These are phyloP conservation scores for Porites cylindrica DNA, from an alignment of 92 coral and sea anemone species.

Conservation along the genomic window DNA sequence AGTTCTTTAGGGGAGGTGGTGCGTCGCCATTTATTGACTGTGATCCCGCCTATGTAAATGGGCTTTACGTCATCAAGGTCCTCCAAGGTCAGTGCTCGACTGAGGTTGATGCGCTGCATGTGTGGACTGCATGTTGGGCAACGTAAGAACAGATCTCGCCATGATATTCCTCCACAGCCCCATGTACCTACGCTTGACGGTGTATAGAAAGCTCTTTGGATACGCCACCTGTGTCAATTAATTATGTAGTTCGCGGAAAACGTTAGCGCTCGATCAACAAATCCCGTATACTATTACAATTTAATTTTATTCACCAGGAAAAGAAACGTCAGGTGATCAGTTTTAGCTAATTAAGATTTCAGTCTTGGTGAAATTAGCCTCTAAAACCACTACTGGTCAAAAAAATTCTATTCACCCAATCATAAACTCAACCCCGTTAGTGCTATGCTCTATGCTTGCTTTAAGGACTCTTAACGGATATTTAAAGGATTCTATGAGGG, in stretches of 20 bases:
- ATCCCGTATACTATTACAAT: too few relatives aligned
- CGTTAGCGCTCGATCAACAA: too few relatives aligned
- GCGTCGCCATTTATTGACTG: conserved; percentile 75
- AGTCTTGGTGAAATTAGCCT: too few relatives aligned
- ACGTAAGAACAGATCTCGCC: conserved; percentile 63
- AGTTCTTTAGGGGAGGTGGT: conserved; percentile 23
- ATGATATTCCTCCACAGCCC: conserved; percentile 61
- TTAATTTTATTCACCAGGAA: too few relatives aligned
- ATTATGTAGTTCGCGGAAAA: neutral
- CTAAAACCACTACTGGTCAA: too few relatives aligned
- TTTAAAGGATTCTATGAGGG: too few relatives aligned
- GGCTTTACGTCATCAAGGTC: conserved; percentile 80
- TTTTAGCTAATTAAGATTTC: too few relatives aligned
- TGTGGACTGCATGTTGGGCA: conserved; percentile 12
- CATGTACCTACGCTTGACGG: conserved; percentile 62
- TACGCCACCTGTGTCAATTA: conserved; percentile 49
- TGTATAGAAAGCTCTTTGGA: conserved; percentile 72
- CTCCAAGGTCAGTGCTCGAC: conserved; percentile 69
- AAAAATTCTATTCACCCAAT: too few relatives aligned
- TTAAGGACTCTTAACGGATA: too few relatives aligned
- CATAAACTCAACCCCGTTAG: too few relatives aligned
- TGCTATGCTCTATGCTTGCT: too few relatives aligned
- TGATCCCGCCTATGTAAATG: conserved; percentile 70
- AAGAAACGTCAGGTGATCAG: too few relatives aligned
- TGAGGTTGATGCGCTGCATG: conserved; percentile 18